Percentiles rank a stretch among this genome's conserved stretches.
Conservation (phyloP, 1,140 invertebrate genomes). For the Centruroides vittatus region DNA sequence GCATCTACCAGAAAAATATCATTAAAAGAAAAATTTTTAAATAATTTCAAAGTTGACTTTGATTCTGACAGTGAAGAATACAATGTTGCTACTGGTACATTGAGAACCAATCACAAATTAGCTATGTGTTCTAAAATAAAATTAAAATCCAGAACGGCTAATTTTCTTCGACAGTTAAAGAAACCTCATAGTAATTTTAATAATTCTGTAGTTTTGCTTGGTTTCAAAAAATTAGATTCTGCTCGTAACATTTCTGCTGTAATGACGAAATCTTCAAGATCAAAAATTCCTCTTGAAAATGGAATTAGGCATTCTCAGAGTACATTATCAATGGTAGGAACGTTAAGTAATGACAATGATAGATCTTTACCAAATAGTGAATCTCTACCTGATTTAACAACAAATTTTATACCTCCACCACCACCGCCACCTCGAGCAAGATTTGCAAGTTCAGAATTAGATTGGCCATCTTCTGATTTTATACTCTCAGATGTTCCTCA, state of each 20-base stretch:
- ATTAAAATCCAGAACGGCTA: constrained; percentile 11
- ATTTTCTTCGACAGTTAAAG: constrained; percentile 17
- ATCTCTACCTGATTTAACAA: constrained; percentile 32
- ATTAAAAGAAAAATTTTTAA: constrained; percentile 14
- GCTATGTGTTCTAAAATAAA: constrained; percentile 13
- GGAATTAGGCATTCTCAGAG: constrained; percentile 42
- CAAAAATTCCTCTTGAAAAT: constrained; percentile 10
- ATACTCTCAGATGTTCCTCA: background rate
- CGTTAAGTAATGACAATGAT: constrained; percentile 9
- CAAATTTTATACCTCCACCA: constrained; percentile 9
- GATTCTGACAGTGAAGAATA: constrained; percentile 14
- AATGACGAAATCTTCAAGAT: constrained; percentile 14
- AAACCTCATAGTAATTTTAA: constrained; percentile 20
- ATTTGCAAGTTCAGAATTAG: constrained; percentile 4
- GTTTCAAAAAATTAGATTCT: constrained; percentile 34
- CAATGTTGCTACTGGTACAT: constrained; percentile 1
- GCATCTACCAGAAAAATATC: constrained; percentile 6
- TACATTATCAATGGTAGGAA: constrained; percentile 35
- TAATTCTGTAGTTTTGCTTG: constrained; percentile 29
- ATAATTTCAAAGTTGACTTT: constrained; percentile 10
- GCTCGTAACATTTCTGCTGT: constrained; percentile 22
- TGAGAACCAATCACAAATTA: constrained; percentile 9
- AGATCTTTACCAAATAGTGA: constrained; percentile 22
- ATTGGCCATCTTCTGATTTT: background rate
- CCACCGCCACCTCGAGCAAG: constrained; percentile 10